Conservation (phyloP, 2,113 vertebrate genomes). For the Oryzias javanicus region DNA sequence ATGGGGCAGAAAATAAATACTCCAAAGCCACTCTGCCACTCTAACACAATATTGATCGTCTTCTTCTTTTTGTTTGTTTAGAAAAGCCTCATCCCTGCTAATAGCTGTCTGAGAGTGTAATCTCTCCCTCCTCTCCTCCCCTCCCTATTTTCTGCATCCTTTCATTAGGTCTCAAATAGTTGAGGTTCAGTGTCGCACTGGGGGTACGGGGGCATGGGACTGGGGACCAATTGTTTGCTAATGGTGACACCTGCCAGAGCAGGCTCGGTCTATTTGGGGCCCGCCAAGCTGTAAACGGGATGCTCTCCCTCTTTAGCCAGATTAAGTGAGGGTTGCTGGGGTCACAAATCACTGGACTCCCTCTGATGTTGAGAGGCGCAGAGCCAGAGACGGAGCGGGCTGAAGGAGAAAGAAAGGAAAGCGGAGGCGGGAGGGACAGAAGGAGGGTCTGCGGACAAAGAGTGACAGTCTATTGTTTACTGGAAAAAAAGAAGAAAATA, state of each 20-base stretch:
- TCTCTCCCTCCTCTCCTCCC: constrained; percentile 71
- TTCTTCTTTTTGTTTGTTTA: constrained; percentile 77
- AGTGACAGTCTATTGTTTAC: constrained; percentile 72
- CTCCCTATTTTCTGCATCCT: constrained; percentile 69
- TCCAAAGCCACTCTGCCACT: constrained; percentile 67
- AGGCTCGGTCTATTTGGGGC: constrained; percentile 66
- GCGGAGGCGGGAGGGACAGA: constrained; percentile 57
- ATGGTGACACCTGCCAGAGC: constrained; percentile 82
- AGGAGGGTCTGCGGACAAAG: constrained; percentile 63
- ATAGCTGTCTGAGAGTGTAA: constrained; percentile 80
- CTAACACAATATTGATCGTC: constrained; percentile 80
- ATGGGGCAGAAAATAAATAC: constrained; percentile 73
- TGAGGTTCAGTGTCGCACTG: constrained; percentile 72
- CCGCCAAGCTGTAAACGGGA: constrained; percentile 67
- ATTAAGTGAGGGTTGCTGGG: constrained; percentile 83
- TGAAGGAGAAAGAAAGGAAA: constrained; percentile 44
- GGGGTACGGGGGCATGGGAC: constrained; percentile 61
- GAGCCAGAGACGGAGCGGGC: constrained; percentile 79
- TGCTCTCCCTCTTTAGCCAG: constrained; percentile 82
- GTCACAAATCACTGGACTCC: constrained; percentile 86
- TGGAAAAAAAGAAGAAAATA: constrained; percentile 68
- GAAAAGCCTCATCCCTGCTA: constrained; percentile 80
- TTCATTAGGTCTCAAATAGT: constrained; percentile 71
- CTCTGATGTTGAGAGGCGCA: constrained; percentile 81
- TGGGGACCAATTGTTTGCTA: constrained; percentile 78